Evolutionary conservation across 2,797 vertebrate genomes (phyloP).

Genomic region (Sandelia bainsii): DNA sequence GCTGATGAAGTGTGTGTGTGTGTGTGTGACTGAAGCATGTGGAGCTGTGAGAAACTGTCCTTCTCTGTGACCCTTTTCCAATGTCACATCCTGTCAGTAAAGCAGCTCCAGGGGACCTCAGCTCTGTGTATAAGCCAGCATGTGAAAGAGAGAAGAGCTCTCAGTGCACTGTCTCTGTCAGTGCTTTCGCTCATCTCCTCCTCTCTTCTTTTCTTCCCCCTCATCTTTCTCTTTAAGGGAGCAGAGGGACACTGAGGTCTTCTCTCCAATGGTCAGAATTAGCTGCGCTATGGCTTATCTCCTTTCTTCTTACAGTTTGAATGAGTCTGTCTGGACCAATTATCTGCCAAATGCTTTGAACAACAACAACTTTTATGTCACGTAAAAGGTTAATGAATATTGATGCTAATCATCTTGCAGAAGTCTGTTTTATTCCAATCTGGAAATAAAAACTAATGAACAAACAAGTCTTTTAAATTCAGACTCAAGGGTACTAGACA

Average conservation of each 20-base stretch:
- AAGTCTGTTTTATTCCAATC: background rate
- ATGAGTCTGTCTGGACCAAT: background rate
- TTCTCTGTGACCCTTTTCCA: constrained; percentile 61
- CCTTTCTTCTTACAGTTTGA: constrained; percentile 5
- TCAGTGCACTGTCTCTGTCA: constrained; percentile 46
- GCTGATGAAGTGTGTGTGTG: background rate
- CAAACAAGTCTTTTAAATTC: constrained; percentile 1
- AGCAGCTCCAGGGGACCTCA: constrained; percentile 57
- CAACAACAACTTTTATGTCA: background rate
- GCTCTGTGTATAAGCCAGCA: constrained; percentile 40
- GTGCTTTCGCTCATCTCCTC: constrained; percentile 16
- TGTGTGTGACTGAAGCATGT: constrained; percentile 9
- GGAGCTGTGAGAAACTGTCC: constrained; percentile 66
- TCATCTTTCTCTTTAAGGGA: constrained; percentile 22
- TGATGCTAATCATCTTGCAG: background rate
- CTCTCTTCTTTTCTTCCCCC: constrained; percentile 12
- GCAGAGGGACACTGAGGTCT: constrained; percentile 25
- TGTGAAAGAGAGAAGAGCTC: constrained; percentile 54
- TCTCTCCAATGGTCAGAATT: constrained; percentile 22
- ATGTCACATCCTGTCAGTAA: constrained; percentile 76
- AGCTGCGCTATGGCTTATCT: background rate
- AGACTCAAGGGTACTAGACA: background rate
- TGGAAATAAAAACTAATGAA: constrained; percentile 5
- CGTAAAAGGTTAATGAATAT: constrained; percentile 17
- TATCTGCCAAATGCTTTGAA: constrained; percentile 13